These are phyloP conservation scores for Sylvia atricapilla DNA, from an alignment of 2,113 vertebrate genomes.

Conservation along the genomic window DNA sequence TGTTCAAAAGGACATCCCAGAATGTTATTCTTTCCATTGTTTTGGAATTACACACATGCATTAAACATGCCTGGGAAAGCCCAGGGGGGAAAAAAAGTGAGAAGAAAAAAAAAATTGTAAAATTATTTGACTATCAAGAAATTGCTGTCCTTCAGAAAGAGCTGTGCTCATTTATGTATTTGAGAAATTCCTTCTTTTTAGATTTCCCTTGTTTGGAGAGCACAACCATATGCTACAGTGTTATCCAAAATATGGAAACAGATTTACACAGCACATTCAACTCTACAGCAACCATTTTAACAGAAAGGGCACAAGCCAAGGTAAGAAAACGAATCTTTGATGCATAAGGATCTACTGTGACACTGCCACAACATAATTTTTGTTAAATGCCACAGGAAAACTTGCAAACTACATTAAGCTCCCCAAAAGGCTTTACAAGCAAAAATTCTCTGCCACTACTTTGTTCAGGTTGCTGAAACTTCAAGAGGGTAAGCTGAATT, in stretches of 20 bases:
- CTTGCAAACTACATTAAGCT: not conserved
- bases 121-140: constrained; percentile 15
- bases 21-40: constrained; percentile 52
- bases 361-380: not conserved
- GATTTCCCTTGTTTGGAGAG: not conserved
- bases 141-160: not conserved
- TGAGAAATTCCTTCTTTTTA: not conserved
- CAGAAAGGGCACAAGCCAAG: not conserved
- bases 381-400: constrained; percentile 6
- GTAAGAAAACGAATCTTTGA: not conserved
- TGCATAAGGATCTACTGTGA: not conserved
- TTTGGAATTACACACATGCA: constrained; percentile 22
- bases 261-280: not conserved
- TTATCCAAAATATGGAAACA: not conserved
- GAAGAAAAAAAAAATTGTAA: not conserved
- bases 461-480: not conserved
- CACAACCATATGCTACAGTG: not conserved
- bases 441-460: not conserved
- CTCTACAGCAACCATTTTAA: not conserved
- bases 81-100: not conserved
- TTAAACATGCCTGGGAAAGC: not conserved
- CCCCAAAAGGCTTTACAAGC: not conserved
- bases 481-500: not conserved
- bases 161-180: not conserved
- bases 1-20: constrained; percentile 28